Evolutionary conservation across 64 coral and sea anemone genomes (phyloP), one percentile per base, ranked within the genome.

Genomic region (Pachyseris speciosa): DNA sequence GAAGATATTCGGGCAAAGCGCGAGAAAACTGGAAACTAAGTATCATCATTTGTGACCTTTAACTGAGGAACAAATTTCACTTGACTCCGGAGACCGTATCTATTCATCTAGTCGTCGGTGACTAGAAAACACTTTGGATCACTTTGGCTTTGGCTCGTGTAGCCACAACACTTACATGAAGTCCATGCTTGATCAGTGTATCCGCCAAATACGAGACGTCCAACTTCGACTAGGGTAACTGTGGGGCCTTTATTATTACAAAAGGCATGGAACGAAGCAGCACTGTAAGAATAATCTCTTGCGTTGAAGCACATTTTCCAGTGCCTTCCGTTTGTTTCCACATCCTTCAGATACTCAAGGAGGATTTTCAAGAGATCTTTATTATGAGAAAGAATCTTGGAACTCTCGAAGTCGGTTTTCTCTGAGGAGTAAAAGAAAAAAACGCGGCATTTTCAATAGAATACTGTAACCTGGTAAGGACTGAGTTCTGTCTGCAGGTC

Each of bases 201-300:
- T 32, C 75, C 75, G 5, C 75, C 76, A 51, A 80, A 80, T 50
- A 80, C 47, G 76, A 52, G 15, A 25, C 11, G 37, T 26, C 76
- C 76, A 80, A 80, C 76, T 50, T 30, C 30, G 13, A 80, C 76
- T 31, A 80, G 30, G 48, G 42, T 80, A 47, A 80, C 76, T 55
- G 76, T 80, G 67, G 67, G 67, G 30, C 67, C 67, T 41, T 41
- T 71, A 71, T 71, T 71, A 41, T 71, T 41, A 30, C 76, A 80
- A 31, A 15, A 20, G 50, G 40, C 28, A 52, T 80, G 76, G 76
- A 80, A 80, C 4, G 50, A 43, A 17, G 40, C 11, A 15, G 76
- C 76, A 50, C 27, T 47, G 44, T 37, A 83, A 31, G 5, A 36
- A 71, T 71, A 2, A 12, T 41, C 15, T 33, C 67, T 71, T 33